phyloP scores from a whole-genome alignment of 2,888 invertebrate species.

The Limnephilus auricula region DNA sequence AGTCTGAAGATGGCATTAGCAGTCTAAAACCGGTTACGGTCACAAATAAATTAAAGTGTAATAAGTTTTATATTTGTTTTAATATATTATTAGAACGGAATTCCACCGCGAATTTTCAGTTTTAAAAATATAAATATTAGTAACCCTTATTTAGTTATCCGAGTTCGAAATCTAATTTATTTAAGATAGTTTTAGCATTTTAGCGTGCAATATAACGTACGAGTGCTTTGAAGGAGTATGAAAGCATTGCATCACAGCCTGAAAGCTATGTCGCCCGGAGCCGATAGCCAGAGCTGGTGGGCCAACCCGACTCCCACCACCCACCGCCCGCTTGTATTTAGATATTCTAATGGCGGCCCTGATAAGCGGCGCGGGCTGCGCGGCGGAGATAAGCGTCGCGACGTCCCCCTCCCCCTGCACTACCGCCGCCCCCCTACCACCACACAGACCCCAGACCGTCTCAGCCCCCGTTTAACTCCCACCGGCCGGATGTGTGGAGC shows the following conservation, averaged over 20 bases:
- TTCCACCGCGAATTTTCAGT: too few species aligned
- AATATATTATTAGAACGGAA: too few species aligned
- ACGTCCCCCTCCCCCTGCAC: conserved; percentile 67
- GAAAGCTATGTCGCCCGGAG: neutral
- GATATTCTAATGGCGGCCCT: conserved; percentile 73
- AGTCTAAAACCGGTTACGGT: too few species aligned
- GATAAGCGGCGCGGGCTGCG: conserved; percentile 70
- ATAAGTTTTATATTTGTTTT: too few species aligned
- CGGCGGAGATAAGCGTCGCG: conserved; percentile 68
- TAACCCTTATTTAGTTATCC: too few species aligned
- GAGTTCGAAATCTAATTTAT: neutral
- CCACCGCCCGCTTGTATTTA: conserved; percentile 72
- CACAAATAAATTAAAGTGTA: too few species aligned
- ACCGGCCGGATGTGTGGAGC: conserved; percentile 57
- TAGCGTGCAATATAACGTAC: neutral
- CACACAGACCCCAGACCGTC: conserved; percentile 62
- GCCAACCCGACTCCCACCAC: conserved; percentile 66
- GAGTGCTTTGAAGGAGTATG: neutral
- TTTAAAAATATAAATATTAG: too few species aligned
- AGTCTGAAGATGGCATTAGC: too few species aligned
- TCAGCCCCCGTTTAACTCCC: conserved; percentile 51
- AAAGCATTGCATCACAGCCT: neutral
- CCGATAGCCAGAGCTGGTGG: conserved; percentile 63
- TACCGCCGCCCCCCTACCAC: conserved; percentile 68
- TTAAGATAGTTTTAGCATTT: neutral